These are phyloP conservation scores for Nothocercus julius DNA, from an alignment of 2,113 vertebrate species.

Conservation along the genomic window DNA sequence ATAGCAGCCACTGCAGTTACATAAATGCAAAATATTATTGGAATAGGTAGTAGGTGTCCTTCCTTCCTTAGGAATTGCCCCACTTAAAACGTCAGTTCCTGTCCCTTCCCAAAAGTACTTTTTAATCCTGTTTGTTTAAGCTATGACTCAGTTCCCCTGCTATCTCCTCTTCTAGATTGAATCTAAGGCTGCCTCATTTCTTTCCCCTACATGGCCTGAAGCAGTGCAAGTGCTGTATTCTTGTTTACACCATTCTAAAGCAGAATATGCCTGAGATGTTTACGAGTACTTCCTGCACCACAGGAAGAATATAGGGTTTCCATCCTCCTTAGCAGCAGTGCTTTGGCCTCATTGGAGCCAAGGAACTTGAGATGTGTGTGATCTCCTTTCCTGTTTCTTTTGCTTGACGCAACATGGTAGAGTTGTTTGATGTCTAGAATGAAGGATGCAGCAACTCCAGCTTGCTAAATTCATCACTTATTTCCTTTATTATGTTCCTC, in stretches of 20 bases:
- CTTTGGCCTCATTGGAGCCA: slow-evolving; percentile 72
- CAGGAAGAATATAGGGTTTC: slow-evolving; percentile 79
- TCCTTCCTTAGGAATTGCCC: slow-evolving; percentile 72
- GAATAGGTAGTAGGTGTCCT: slow-evolving; percentile 68
- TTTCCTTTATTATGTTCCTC: slow-evolving; percentile 71
- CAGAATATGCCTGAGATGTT: slow-evolving; percentile 71
- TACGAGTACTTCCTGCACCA: slow-evolving; percentile 77
- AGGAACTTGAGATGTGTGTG: slow-evolving; percentile 73
- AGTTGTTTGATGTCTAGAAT: slow-evolving; percentile 77
- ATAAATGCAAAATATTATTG: slow-evolving; percentile 66
- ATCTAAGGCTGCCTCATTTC: slow-evolving; percentile 42
- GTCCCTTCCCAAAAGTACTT: slow-evolving; percentile 35
- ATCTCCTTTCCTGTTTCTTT: slow-evolving; percentile 80
- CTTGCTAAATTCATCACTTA: slow-evolving; percentile 69
- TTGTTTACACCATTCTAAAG: slow-evolving; percentile 70
- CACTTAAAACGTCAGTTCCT: slow-evolving; percentile 60
- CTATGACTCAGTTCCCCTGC: slow-evolving; percentile 65
- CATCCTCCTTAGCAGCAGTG: slow-evolving; percentile 68
- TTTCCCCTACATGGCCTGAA: slow-evolving; percentile 62
- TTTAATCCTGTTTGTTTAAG: slow-evolving; percentile 54
- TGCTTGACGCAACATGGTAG: slow-evolving; percentile 69
- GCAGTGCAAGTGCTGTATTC: slow-evolving; percentile 60
- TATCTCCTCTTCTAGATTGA: slow-evolving; percentile 37
- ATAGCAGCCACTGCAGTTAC: slow-evolving; percentile 6
- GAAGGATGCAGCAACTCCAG: slow-evolving; percentile 70